These are phyloP conservation scores for Chironex yamaguchii DNA, from an alignment of 30 jellyfish, hydroid and myxozoan genomes.

Conservation along the genomic window DNA sequence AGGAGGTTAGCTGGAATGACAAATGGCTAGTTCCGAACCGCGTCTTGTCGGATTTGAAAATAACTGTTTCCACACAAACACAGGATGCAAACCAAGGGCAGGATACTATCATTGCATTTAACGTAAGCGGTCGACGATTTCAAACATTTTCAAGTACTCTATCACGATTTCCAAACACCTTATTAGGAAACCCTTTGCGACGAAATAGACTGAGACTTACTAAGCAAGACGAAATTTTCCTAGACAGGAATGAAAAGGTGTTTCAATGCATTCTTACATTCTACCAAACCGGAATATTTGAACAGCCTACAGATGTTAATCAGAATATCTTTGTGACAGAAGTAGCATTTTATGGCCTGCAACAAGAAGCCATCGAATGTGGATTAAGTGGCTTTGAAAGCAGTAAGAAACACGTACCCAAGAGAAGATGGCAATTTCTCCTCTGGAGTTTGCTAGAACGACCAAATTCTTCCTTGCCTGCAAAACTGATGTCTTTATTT, in stretches of 20 bases:
- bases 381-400: slow-evolving; percentile 82
- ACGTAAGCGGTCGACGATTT: slow-evolving; percentile 90
- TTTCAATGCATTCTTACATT: slow-evolving; percentile 83
- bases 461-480: slow-evolving; percentile 90
- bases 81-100: neutral
- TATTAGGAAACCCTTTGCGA: slow-evolving; percentile 76
- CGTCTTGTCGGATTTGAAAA: neutral
- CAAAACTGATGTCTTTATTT: slow-evolving; percentile 73
- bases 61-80: neutral
- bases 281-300: slow-evolving; percentile 94
- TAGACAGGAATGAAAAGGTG: slow-evolving; percentile 82
- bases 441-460: slow-evolving; percentile 90
- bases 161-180: slow-evolving; percentile 83
- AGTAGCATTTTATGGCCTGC: slow-evolving; percentile 85
- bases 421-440: slow-evolving; percentile 75
- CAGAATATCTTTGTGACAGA: slow-evolving; percentile 82
- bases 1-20: too few relatives aligned
- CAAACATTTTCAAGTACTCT: slow-evolving; percentile 82
- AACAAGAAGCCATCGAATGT: slow-evolving; percentile 85
- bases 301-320: slow-evolving; percentile 84
- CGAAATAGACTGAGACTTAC: slow-evolving; percentile 70
- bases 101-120: slow-evolving; percentile 68
- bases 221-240: slow-evolving; percentile 77
- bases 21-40: too few relatives aligned
- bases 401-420: slow-evolving; percentile 36